Evolutionary conservation across 2,113 vertebrate species (phyloP), one percentile per base, ranked within the genome.

Genomic region (Grammomys dolichurus): DNA sequence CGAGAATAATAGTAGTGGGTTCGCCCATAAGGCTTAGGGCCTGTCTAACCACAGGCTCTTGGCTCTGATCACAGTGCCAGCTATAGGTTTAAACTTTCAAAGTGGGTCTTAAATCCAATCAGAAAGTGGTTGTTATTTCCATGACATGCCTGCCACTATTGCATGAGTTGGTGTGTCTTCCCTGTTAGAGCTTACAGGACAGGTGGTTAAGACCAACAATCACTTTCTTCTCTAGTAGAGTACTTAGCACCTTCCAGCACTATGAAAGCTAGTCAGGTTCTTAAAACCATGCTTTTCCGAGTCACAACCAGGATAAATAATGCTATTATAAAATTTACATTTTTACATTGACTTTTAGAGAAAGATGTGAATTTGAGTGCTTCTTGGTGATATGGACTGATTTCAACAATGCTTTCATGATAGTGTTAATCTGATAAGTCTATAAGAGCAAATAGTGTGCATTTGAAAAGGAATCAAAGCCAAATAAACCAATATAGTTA

Each of bases 251-350:
- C 70, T 72, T 43, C 72, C n/a, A 43, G 40, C 40, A 75, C 40
- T 9, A 12, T 75, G 73, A 75, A 75, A 46, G 10, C n/a, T 26
- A 75, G 22, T 43, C 22, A 43, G 72, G 40, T 3, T 84, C 22
- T n/a, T 43, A 60, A 91, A 92, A 96, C 89, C 95, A 91, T 73
- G 56, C 0, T 96, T 98, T 98, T 97, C 97, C 97, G 97, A 72
- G 96, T 94, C 80, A 87, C 70, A 48, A 72, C 46, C 60, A 87
- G 54, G 75, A 95, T 85, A 95, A 86, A 87, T 75, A 87, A 75
- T 73, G 28, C 80, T 89, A 31, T 48, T 91, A 89, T 51, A 97
- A 96, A 97, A 94, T 77, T 88, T 80, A 89, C 60, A 93, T 69
- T 77, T 94, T 96, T 86, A 94, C 65, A 94, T 92, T 51, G 82